These are phyloP conservation scores for Myripristis jacobus DNA, from an alignment of 2,797 vertebrate species.

Conservation along the genomic window DNA sequence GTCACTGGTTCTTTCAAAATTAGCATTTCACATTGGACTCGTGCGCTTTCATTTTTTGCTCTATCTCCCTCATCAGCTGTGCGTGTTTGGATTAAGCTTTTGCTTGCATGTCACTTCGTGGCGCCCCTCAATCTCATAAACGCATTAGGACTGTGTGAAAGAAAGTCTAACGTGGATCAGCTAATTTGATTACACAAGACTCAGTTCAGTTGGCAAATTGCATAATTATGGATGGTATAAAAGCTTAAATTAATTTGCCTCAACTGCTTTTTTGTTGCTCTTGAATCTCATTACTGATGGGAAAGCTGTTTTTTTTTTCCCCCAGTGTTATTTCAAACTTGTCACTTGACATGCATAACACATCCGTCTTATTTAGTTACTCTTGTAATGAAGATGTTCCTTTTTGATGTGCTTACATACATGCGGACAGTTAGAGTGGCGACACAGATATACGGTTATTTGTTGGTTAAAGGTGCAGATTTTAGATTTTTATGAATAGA, in stretches of 20 bases:
- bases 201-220: slow-evolving; percentile 30
- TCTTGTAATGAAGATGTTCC: neutral
- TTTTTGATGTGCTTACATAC: neutral
- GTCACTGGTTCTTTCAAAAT: too few relatives aligned
- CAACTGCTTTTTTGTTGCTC: slow-evolving; percentile 3
- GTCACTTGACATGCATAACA: neutral
- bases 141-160: slow-evolving; percentile 40
- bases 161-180: slow-evolving; percentile 42
- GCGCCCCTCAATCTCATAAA: slow-evolving; percentile 24
- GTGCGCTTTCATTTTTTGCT: neutral
- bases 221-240: slow-evolving; percentile 39
- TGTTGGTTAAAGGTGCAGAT: neutral
- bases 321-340: neutral
- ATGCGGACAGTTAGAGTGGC: neutral
- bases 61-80: neutral
- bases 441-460: neutral
- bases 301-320: neutral
- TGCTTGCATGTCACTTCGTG: neutral
- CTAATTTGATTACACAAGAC: slow-evolving; percentile 57
- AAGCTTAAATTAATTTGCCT: slow-evolving; percentile 37
- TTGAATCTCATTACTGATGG: slow-evolving; percentile 4
- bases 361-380: neutral
- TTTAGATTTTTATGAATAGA: too few relatives aligned
- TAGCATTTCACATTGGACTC: neutral
- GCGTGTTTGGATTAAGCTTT: neutral